phyloP scores from a whole-genome alignment of 1,140 invertebrate species.

The Platyura marginata region DNA sequence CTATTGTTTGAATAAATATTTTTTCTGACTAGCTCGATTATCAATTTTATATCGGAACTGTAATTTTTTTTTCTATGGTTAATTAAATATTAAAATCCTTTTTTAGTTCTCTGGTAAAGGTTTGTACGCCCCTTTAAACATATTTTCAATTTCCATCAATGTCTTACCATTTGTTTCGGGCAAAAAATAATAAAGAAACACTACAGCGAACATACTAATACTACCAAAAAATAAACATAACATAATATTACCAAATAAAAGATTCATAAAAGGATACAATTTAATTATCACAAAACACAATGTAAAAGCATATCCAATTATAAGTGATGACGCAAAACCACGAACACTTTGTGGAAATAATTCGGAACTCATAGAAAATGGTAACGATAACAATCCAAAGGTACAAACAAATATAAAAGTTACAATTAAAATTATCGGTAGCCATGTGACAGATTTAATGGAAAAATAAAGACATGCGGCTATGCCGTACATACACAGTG shows the following conservation, averaged over 20 bases:
- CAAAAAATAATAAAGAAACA: slow-evolving; percentile 46
- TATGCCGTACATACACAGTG: slow-evolving; percentile 32
- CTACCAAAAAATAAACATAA: slow-evolving; percentile 53
- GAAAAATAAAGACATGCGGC: slow-evolving; percentile 14
- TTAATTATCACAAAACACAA: slow-evolving; percentile 59
- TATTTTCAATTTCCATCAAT: slow-evolving; percentile 47
- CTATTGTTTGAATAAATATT: no score
- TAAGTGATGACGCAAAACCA: slow-evolving; percentile 44
- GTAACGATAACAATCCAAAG: slow-evolving; percentile 39
- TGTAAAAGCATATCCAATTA: slow-evolving; percentile 42
- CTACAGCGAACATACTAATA: slow-evolving; percentile 40
- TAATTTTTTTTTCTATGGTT: no score
- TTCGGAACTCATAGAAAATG: slow-evolving; percentile 60
- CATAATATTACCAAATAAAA: slow-evolving; percentile 32
- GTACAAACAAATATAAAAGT: slow-evolving; percentile 40
- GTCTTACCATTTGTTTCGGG: slow-evolving; percentile 68
- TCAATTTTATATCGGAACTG: no score
- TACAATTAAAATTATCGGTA: slow-evolving; percentile 32
- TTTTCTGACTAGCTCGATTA: no score
- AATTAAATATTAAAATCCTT: no score
- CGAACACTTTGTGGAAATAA: slow-evolving; percentile 45
- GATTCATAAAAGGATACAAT: slow-evolving; percentile 40
- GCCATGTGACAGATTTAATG: slow-evolving; percentile 12
- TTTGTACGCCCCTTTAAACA: no score
- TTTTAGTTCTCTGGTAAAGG: no score